Evolutionary conservation across 2,113 vertebrate species (phyloP).

Genomic region (Aix galericulata): DNA sequence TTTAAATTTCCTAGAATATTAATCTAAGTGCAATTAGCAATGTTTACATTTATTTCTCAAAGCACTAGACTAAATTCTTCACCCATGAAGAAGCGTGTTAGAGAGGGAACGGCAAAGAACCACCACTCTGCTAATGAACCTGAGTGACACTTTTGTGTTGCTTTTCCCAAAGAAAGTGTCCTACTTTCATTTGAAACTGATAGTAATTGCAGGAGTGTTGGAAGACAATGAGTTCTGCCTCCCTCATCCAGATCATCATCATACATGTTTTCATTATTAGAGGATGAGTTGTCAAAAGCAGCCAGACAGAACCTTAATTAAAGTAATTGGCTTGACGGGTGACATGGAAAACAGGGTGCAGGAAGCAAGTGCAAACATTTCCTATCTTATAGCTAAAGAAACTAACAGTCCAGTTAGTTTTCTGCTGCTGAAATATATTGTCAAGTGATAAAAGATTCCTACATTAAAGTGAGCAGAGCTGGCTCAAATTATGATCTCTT

Average conservation of each 20-base stretch:
- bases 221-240: neutral
- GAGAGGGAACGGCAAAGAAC: neutral
- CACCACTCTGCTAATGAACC: neutral
- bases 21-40: constrained; percentile 39
- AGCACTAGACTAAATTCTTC: neutral
- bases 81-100: neutral
- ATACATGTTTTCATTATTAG: neutral
- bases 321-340: constrained; percentile 37
- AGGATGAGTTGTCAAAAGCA: constrained; percentile 23
- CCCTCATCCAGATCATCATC: neutral
- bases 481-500: neutral
- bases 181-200: constrained; percentile 13
- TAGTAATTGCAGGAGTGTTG: neutral
- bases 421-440: neutral
- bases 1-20: constrained; percentile 39
- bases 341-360: neutral
- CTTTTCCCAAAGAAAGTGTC: constrained; percentile 1
- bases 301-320: neutral
- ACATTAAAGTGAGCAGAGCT: neutral
- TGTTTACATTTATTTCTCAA: neutral
- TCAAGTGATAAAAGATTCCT: neutral
- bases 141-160: neutral
- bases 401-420: neutral
- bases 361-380: neutral
- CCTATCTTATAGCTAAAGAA: neutral